These are phyloP conservation scores for Pseudolycoriella hygida DNA, from an alignment of 2,888 invertebrate species.

Conservation along the genomic window DNA sequence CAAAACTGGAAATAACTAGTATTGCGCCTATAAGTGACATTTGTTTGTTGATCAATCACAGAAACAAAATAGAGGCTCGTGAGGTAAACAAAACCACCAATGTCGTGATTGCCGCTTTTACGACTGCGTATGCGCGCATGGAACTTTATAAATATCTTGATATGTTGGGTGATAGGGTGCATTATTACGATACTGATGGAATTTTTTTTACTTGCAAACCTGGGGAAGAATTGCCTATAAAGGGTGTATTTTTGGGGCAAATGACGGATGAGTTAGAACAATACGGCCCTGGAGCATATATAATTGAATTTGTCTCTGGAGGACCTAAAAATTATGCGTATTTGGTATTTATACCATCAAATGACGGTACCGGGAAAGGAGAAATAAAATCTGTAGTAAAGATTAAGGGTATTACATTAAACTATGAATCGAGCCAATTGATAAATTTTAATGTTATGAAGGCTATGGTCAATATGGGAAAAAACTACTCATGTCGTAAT, in stretches of 20 bases:
- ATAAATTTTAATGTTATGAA: neutral
- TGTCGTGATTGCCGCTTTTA: conserved; percentile 20
- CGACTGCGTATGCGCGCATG: conserved; percentile 19
- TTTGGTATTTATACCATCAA: neutral
- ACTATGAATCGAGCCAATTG: neutral
- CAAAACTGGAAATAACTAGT: conserved; percentile 10
- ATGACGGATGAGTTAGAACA: conserved; percentile 19
- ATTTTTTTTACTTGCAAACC: conserved; percentile 15
- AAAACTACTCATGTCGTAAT: too few relatives aligned
- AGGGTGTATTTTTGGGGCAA: conserved; percentile 19
- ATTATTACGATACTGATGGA: conserved; percentile 24
- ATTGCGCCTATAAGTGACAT: conserved; percentile 11
- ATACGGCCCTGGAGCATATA: conserved; percentile 15
- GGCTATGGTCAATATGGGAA: too few relatives aligned
- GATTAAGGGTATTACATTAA: neutral
- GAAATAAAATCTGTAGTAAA: neutral
- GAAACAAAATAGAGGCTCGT: conserved; percentile 10
- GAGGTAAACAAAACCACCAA: conserved; percentile 13
- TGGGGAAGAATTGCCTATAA: conserved; percentile 12
- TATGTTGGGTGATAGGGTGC: conserved; percentile 14
- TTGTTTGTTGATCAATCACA: conserved; percentile 13
- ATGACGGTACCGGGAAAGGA: neutral
- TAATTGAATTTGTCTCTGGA: conserved; percentile 18
- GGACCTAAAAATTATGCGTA: conserved; percentile 21
- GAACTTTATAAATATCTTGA: conserved; percentile 19